Base-by-base conservation (phyloP, 1,140 invertebrate species). In the Calliopsis andreniformis region DNA sequence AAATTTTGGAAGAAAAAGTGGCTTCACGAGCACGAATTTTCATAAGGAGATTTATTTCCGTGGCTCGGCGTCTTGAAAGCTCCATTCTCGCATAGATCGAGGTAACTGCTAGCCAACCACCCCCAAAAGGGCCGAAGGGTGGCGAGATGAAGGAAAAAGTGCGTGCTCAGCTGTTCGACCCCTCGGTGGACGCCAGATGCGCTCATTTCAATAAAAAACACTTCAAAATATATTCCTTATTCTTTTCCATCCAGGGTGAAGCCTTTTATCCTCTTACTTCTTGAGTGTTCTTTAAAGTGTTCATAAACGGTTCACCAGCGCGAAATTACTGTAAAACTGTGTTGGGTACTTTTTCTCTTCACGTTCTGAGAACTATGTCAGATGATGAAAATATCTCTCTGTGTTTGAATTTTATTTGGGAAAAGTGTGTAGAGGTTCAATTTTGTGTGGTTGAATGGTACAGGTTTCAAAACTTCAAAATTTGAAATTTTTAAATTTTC, bases 11-110 rank as follows among this genome's bases (percentile, higher is more conserved):
- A 43, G 78, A 61, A 51, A 55, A 58, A 64, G 39, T 66, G 61
- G 71, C 70, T 20, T 28, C 61, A 39, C 30, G 25, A 69, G 56
- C 49, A 85, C 80, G 80, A 87, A 89, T 90, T 90, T 89, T 89
- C 85, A 90, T 90, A 89, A 90, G 84, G 69, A 63, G 86, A 87
- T 90, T 89, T 88, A 90, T 85, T 78, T 51, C 59, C 75, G 35
- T 42, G 61, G 53, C 39, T 51, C 8, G 43, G 20, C 30, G 23
- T 75, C 51, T 67, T 61, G 25, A 55, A 70, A 61, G 45, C 63
- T 79, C 84, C 84, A 86, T 84, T 87, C 86, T 86, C 80, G 83
- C 58, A 10, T 67, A 39, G 35, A 35, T 51, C 42, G 39, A 85
- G 55, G 45, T 55, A 79, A 62, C 49, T 42, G 59, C 47, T 53